Evolutionary conservation across 2,113 vertebrate genomes (phyloP).

Genomic region (Takifugu flavidus): DNA sequence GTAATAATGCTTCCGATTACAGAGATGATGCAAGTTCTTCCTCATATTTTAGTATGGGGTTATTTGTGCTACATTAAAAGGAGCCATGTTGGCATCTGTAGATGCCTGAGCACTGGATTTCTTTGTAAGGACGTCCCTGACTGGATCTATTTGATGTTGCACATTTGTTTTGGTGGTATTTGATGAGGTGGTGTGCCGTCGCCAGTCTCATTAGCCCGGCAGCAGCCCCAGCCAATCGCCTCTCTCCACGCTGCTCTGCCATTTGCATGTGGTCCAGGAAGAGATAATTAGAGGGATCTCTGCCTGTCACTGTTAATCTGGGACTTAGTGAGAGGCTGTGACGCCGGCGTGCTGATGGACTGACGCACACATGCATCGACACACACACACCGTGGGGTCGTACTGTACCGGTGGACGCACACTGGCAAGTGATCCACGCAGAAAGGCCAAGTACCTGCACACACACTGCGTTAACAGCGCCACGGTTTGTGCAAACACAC

Average conservation of each 20-base stretch:
- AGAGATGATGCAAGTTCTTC: not conserved
- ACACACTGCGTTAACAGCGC: not conserved
- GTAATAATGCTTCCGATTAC: not conserved
- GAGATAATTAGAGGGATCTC: conserved; percentile 79
- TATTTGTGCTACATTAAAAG: no score
- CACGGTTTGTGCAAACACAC: not conserved
- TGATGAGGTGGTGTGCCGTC: conserved; percentile 60
- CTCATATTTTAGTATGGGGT: not conserved
- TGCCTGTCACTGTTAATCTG: conserved; percentile 83
- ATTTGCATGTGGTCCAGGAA: conserved; percentile 79
- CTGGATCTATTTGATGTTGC: conserved; percentile 21
- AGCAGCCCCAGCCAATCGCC: conserved; percentile 61
- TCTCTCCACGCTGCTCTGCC: conserved; percentile 53
- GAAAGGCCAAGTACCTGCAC: conserved; percentile 6
- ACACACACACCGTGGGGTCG: conserved; percentile 26
- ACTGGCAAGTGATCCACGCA: conserved; percentile 20
- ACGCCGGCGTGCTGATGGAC: conserved; percentile 69
- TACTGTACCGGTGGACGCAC: conserved; percentile 17
- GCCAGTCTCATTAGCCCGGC: conserved; percentile 72
- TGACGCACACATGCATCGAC: conserved; percentile 45
- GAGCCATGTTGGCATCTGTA: not conserved
- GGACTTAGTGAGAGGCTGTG: conserved; percentile 73
- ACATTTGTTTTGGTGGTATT: conserved; percentile 50
- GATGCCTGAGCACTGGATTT: conserved; percentile 12
- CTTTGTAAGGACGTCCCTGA: conserved; percentile 13